Evolutionary conservation across 1,140 invertebrate species (phyloP), one percentile per base, ranked within the genome.

Genomic region (Orussus abietinus): DNA sequence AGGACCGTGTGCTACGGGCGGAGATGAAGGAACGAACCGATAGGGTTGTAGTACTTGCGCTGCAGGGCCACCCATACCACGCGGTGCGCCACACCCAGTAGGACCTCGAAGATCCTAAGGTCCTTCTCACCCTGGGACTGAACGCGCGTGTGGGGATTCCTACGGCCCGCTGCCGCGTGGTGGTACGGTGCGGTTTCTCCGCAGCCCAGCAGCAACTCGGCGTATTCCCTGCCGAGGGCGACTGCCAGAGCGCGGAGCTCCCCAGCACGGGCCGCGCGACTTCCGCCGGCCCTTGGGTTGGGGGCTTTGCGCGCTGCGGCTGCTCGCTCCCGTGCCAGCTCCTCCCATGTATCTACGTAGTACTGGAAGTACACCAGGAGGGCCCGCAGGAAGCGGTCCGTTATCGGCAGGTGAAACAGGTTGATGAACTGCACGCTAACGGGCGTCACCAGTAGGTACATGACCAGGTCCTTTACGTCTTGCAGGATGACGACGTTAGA

Each of bases 31-130:
- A 29, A 42, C 41, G 30, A 56, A 77, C 76, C 80, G 43, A 83
- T 80, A 32, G 81, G 61, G 52, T 71, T 66, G 42, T 77, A 77
- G 41, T 76, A 56, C 47, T 77, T 77, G 21, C 80, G 61, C 22
- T 75, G 66, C 12, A 84, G 60, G 12, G 80, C 77, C 41, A 83
- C 72, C 82, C 81, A 84, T 3, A 80, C 73, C 25, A 83, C 74
- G 52, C 79, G 74, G 10, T 77, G 71, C 38, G 76, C 70, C 46
- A 82, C 68, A 42, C 74, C 66, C 26, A 81, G 58, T 9, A 83
- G 51, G 3, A 71, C 69, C 59, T 84, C 81, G 48, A 76, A 77
- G 25, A 80, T 62, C 40, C 76, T 59, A 5, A 80, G 66, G 49
- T 83, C 81, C 57, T 77, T 79, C 47, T 81, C 77, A 11, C 76